A percentile compares a stretch with the other conserved stretches of the same genome.
Conservation (phyloP, 1,140 invertebrate species). For the Heliconius hermathena region DNA sequence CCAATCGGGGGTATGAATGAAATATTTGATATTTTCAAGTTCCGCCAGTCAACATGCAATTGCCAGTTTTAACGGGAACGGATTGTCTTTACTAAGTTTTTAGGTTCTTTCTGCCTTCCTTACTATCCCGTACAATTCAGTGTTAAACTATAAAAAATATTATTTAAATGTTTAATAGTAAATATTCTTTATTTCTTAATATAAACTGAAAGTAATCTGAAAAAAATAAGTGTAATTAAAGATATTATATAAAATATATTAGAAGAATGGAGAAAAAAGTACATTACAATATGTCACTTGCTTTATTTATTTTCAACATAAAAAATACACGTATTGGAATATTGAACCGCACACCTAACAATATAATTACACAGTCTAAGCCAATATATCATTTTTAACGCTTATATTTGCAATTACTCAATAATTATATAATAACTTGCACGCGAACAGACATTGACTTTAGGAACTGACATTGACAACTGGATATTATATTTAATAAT, state of each 20-base stretch:
- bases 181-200: background rate
- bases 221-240: background rate
- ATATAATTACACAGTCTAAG: conserved; percentile 22
- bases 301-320: background rate
- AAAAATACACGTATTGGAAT: background rate
- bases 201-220: background rate
- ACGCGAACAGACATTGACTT: conserved; percentile 23
- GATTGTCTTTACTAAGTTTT: no score
- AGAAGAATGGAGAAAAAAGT: background rate
- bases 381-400: conserved; percentile 26
- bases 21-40: no score
- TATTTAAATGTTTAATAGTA: no score
- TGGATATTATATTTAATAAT: conserved; percentile 1
- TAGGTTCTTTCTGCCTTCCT: no score
- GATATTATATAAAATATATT: background rate
- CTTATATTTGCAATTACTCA: conserved; percentile 20
- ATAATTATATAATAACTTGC: conserved; percentile 26
- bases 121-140: no score
- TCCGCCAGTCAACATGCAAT: no score
- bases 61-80: no score
- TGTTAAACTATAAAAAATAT: no score
- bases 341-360: conserved; percentile 12
- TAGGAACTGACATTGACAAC: conserved; percentile 23
- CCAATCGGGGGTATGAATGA: no score
- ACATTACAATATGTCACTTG: background rate